A percentile compares a stretch with the other conserved stretches of the same genome.
phyloP scores from a whole-genome alignment of 2,888 invertebrate genomes.

The Mimumesa dahlbomi region DNA sequence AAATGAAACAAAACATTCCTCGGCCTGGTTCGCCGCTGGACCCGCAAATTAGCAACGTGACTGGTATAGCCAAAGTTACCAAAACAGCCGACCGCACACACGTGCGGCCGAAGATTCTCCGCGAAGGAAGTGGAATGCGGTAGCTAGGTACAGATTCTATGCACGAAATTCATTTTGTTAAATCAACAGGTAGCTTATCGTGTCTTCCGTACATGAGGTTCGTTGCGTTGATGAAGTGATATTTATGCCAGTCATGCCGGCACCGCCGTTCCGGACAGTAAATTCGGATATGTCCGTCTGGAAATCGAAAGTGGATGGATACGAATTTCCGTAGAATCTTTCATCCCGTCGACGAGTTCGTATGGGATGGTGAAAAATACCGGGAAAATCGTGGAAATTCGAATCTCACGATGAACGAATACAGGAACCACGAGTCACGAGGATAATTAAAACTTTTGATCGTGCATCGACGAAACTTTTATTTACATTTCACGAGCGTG shows the following conservation, averaged over 20 bases:
- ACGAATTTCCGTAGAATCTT: too few relatives aligned
- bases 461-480: too few relatives aligned
- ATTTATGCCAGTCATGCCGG: neutral
- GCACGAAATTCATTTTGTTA: constrained; percentile 27
- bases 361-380: too few relatives aligned
- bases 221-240: constrained; percentile 3
- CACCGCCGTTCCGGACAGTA: neutral
- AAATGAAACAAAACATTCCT: constrained; percentile 43
- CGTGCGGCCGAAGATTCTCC: constrained; percentile 35
- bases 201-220: neutral
- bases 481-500: too few relatives aligned
- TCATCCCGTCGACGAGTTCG: too few relatives aligned
- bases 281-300: too few relatives aligned
- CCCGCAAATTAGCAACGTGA: constrained; percentile 45
- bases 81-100: constrained; percentile 21
- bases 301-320: too few relatives aligned
- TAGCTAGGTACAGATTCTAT: constrained; percentile 25
- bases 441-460: too few relatives aligned
- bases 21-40: constrained; percentile 23
- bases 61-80: constrained; percentile 31
- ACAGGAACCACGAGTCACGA: too few relatives aligned
- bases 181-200: constrained; percentile 44
- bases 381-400: too few relatives aligned
- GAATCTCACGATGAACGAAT: too few relatives aligned
- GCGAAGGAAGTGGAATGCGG: constrained; percentile 35